Evolutionary conservation across 37 sponge, comb jelly and placozoan species (phyloP), one percentile per base, ranked within the genome.

Genomic region (Lycopodina hypogea): DNA sequence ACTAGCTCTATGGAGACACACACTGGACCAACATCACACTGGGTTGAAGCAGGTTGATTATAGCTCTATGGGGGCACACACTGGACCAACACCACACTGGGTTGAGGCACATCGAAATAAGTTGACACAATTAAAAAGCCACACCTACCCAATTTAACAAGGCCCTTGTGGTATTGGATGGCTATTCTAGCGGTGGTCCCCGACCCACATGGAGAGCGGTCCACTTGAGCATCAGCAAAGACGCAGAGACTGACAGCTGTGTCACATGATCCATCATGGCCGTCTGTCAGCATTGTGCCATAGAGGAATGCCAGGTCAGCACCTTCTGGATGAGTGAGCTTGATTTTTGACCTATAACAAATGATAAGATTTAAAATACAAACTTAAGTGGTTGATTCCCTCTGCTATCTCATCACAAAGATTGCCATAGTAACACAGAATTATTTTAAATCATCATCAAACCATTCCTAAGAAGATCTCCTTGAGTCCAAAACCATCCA

Each of bases 181-280:
- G 90, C 96, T 37, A 87, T 51, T 33, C 88, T 79, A 1, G 93
- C 90, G 40, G 81, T 74, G 7, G 81, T 81, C 14, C 96, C 96
- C 35, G 96, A 96, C 30, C 96, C 96, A 73, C 84, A 81, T 1
- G 93, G 90, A 68, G 83, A 84, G 1, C 96, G 85, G 34, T 92
- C 93, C 29, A 92, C 87, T 39, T 68, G 39, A 6, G 4, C 17
- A 37, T 68, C 68, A 36, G 39, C 68, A 68, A 68, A 68, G 29
- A 68, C 28, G 7, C 8, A 21, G 9, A 68, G 38, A 19, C 19
- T 68, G 21, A 7, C 34, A 14, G 68, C 34, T 21, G 68, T 18
- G 9, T 30, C 39, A 18, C 68, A 33, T 35, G 42, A 7, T 28
- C 32, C 72, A 15, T 95, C 86, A 4, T 73, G 76, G 21, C 82